These are phyloP conservation scores for Nematolebias whitei DNA, from an alignment of 2,113 vertebrate species.

Conservation along the genomic window DNA sequence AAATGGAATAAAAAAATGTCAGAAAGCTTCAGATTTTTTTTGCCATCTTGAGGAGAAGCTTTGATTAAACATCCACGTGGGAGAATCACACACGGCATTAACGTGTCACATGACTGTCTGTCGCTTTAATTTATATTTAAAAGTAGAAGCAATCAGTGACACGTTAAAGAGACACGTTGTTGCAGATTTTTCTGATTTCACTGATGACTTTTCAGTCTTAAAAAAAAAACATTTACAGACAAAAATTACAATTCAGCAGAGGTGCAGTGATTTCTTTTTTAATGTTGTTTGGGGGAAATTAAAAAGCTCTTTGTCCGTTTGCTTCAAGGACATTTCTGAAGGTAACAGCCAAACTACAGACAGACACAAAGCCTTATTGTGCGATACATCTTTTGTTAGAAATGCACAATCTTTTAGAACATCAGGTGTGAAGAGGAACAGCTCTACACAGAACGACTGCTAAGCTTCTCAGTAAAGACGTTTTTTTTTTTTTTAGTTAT, in stretches of 20 bases:
- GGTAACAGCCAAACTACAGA: not conserved
- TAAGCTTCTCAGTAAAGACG: not conserved
- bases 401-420: not conserved
- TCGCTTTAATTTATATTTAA: slow-evolving; percentile 7
- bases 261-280: not conserved
- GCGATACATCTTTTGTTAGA: not conserved
- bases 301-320: not conserved
- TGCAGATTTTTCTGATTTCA: not conserved
- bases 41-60: slow-evolving; percentile 18
- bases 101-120: slow-evolving; percentile 13
- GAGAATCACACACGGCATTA: not conserved
- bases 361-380: not conserved
- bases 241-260: not conserved
- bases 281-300: not conserved
- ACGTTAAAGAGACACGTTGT: not conserved
- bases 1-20: slow-evolving; percentile 25
- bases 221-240: not conserved
- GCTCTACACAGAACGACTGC: not conserved
- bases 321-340: not conserved
- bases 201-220: not conserved
- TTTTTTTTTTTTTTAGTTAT: not conserved
- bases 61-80: slow-evolving; percentile 24
- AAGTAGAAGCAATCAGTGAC: not conserved
- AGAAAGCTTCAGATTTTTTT: slow-evolving; percentile 23
- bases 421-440: not conserved